Evolutionary conservation across 2,113 vertebrate species (phyloP).

Genomic region (Herpetotheres cachinnans): DNA sequence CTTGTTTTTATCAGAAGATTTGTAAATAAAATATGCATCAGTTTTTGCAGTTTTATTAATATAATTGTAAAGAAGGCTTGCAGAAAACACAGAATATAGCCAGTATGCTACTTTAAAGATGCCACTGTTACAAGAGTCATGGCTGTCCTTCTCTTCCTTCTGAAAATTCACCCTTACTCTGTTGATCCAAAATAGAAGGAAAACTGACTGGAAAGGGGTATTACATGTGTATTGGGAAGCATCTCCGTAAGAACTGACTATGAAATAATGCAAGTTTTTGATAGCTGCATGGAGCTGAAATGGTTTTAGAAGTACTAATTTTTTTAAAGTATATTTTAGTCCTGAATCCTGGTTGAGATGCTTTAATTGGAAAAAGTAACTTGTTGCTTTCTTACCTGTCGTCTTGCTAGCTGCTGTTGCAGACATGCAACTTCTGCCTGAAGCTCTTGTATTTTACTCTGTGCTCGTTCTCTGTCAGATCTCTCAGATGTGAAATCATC

Average conservation of each 20-base stretch:
- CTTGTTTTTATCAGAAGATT: neutral
- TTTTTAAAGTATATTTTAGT: neutral
- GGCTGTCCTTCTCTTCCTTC: neutral
- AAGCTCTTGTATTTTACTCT: slow-evolving; percentile 84
- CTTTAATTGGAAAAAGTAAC: neutral
- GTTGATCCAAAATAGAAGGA: neutral
- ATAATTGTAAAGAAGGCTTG: neutral
- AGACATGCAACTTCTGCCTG: slow-evolving; percentile 78
- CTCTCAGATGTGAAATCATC: slow-evolving; percentile 91
- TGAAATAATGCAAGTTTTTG: neutral
- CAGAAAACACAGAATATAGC: neutral
- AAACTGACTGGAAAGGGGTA: neutral
- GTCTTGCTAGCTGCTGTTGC: slow-evolving; percentile 72
- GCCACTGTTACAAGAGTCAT: neutral
- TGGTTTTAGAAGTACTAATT: neutral
- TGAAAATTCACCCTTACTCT: neutral
- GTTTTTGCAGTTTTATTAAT: neutral
- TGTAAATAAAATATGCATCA: neutral
- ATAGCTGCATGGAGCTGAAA: neutral
- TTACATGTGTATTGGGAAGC: neutral
- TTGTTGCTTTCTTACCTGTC: slow-evolving; percentile 75
- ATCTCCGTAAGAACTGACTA: neutral
- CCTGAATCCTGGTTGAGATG: neutral
- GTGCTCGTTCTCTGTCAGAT: slow-evolving; percentile 88
- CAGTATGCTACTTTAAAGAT: neutral